Conservation (phyloP, 2,797 vertebrate species). For the Sphenopsis melanotis region DNA sequence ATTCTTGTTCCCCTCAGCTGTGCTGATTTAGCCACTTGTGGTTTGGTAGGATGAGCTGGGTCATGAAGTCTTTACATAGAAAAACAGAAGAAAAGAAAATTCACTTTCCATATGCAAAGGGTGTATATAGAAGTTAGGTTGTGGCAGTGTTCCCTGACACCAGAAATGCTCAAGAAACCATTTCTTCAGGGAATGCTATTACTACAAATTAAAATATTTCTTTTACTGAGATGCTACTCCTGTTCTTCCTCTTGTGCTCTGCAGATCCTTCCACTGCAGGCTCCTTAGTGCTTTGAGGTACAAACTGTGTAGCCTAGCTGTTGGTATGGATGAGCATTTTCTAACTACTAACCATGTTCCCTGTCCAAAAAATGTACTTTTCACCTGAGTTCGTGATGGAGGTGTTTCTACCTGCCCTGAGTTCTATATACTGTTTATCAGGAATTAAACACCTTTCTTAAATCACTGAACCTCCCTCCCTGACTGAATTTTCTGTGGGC, state of each 20-base stretch:
- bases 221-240: not conserved
- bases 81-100: not conserved
- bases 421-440: not conserved
- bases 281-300: not conserved
- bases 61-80: not conserved
- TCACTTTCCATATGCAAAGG: not conserved
- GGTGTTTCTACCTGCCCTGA: not conserved
- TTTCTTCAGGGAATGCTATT: not conserved
- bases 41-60: not conserved
- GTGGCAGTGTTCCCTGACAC: not conserved
- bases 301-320: not conserved
- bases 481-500: not conserved
- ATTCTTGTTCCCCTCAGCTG: not conserved
- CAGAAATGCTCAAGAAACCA: not conserved
- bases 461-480: not conserved
- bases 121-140: not conserved
- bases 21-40: not conserved
- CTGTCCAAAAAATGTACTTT: not conserved
- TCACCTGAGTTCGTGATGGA: not conserved
- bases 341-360: not conserved
- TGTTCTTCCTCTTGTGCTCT: not conserved
- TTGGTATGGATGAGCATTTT: not conserved
- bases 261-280: not conserved
- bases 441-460: not conserved
- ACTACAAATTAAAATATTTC: not conserved